Percentiles rank a stretch among this genome's conserved stretches.
Conservation (phyloP, 2,797 vertebrate genomes). For the Helostoma temminkii region DNA sequence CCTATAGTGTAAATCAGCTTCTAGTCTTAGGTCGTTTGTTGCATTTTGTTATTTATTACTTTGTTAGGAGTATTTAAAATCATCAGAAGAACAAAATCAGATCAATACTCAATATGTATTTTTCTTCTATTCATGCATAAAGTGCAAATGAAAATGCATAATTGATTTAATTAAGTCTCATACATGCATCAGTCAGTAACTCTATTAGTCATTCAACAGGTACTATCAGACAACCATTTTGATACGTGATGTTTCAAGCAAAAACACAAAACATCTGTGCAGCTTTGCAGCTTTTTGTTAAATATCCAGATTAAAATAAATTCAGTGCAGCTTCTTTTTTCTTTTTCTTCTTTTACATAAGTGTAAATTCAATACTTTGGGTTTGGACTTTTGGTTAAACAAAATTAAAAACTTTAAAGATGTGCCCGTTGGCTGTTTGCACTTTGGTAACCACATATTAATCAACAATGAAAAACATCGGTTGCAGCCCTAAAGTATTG, state of each 20-base stretch:
- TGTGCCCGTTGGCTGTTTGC: too few species aligned
- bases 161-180: too few species aligned
- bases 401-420: neutral
- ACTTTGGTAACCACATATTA: too few species aligned
- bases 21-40: neutral
- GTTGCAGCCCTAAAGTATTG: too few species aligned
- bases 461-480: too few species aligned
- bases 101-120: too few species aligned
- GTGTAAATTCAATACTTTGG: fast-evolving
- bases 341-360: neutral
- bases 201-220: neutral
- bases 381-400: neutral
- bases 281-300: too few species aligned
- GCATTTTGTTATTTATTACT: neutral
- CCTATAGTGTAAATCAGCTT: neutral
- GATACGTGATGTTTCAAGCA: neutral
- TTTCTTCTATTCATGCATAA: too few species aligned
- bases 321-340: too few species aligned
- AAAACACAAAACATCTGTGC: neutral
- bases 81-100: neutral
- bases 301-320: too few species aligned
- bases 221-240: neutral
- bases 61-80: neutral
- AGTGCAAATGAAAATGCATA: too few species aligned
- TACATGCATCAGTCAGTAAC: neutral